These are phyloP conservation scores for Gila orcuttii DNA, from an alignment of 2,113 vertebrate genomes.

Conservation along the genomic window DNA sequence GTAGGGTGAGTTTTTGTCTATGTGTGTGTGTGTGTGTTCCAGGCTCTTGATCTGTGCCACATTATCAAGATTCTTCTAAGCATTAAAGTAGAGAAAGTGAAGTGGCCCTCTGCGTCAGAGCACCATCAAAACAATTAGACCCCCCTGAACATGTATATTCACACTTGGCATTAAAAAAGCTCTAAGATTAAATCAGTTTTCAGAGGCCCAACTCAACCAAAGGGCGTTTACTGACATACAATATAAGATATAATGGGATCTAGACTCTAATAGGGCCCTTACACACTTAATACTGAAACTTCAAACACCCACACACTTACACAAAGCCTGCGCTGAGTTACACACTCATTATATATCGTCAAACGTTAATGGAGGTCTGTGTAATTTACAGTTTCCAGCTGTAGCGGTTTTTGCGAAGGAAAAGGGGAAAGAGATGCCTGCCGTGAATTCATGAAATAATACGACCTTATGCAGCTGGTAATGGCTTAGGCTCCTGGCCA, in stretches of 20 bases:
- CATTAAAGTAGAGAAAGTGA: constrained; percentile 21
- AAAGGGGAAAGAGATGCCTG: constrained; percentile 8
- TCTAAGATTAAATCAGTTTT: constrained; percentile 5
- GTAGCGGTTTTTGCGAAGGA: background rate
- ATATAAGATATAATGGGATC: background rate
- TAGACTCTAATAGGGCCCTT: constrained; percentile 17
- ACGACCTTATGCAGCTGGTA: background rate
- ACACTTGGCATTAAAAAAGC: constrained; percentile 11
- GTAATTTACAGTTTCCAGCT: constrained; percentile 42
- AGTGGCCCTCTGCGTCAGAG: constrained; percentile 30
- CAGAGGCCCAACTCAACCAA: background rate
- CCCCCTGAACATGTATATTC: constrained; percentile 1
- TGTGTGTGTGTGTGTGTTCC: constrained; percentile 16
- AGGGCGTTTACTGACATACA: background rate
- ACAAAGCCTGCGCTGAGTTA: constrained; percentile 13
- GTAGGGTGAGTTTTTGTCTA: constrained; percentile 23
- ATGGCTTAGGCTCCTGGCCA: constrained; percentile 19
- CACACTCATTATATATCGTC: constrained; percentile 33
- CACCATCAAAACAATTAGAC: constrained; percentile 7
- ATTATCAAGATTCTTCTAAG: constrained; percentile 43
- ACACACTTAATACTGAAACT: constrained; percentile 8
- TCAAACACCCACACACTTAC: constrained; percentile 14
- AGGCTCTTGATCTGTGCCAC: constrained; percentile 16
- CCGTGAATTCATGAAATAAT: background rate
- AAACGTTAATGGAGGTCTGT: constrained; percentile 10